A percentile compares a stretch with the other conserved stretches of the same genome.
These are phyloP conservation scores for Baccha elongata DNA, from an alignment of 2,888 invertebrate species.

Conservation along the genomic window DNA sequence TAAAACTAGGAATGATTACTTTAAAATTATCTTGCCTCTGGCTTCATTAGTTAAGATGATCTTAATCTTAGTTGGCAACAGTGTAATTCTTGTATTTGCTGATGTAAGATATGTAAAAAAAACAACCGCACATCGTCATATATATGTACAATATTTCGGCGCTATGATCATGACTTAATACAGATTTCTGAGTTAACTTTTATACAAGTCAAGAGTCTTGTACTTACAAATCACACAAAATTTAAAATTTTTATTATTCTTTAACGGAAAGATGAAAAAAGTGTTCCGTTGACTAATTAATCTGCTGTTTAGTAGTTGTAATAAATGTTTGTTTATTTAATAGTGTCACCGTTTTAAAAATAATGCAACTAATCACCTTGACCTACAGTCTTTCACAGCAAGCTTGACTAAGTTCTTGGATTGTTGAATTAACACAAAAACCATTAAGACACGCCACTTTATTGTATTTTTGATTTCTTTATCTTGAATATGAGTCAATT, in stretches of 20 bases:
- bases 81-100: no score
- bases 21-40: no score
- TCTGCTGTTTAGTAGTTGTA: constrained; percentile 30
- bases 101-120: no score
- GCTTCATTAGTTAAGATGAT: no score
- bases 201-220: no score
- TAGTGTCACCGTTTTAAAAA: constrained; percentile 31
- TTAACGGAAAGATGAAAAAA: constrained; percentile 1
- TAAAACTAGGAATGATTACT: no score
- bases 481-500: constrained; percentile 21
- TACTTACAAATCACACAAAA: background rate
- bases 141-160: no score
- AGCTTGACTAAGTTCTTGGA: constrained; percentile 49
- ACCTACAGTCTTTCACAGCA: constrained; percentile 55
- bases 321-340: constrained; percentile 27
- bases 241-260: constrained; percentile 12
- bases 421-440: constrained; percentile 17
- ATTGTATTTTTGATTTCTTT: background rate
- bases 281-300: constrained; percentile 51
- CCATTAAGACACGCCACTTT: background rate
- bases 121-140: no score
- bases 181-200: no score
- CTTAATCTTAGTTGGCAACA: no score
- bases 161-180: no score
- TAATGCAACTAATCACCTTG: constrained; percentile 39